Percentiles rank a stretch among this genome's conserved stretches.
phyloP scores from a whole-genome alignment of 2,113 vertebrate species.

The Ctenomys sociabilis region DNA sequence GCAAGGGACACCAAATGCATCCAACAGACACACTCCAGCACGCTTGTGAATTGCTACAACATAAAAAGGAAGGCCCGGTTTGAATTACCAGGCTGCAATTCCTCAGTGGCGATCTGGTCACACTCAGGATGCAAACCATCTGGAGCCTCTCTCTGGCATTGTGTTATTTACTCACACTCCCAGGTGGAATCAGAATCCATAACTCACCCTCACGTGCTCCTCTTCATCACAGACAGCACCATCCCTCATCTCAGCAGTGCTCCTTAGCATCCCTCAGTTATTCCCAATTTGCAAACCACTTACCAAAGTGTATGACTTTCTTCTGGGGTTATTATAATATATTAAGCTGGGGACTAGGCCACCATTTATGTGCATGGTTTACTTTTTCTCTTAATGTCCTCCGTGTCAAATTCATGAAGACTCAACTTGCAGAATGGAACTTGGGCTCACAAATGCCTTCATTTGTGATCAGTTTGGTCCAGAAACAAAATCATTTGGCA shows the following conservation, averaged over 20 bases:
- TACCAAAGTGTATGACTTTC: constrained; percentile 59
- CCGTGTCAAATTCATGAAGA: neutral
- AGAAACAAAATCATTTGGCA: neutral
- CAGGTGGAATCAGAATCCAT: constrained; percentile 36
- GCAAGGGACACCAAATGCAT: neutral
- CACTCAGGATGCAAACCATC: constrained; percentile 66
- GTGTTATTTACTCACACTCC: constrained; percentile 58
- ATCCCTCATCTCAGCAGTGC: constrained; percentile 61
- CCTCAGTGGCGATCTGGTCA: constrained; percentile 59
- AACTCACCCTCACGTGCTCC: constrained; percentile 41
- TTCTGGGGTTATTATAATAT: constrained; percentile 55
- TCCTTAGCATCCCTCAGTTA: constrained; percentile 58
- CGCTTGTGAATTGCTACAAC: constrained; percentile 19
- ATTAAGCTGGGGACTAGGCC: neutral
- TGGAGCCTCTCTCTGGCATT: constrained; percentile 51
- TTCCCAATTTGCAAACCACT: constrained; percentile 32
- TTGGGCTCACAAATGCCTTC: neutral
- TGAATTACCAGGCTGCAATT: constrained; percentile 57
- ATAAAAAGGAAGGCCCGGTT: constrained; percentile 45
- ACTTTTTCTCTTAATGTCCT: constrained; percentile 23
- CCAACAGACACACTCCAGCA: neutral
- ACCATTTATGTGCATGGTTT: neutral
- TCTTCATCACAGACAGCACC: constrained; percentile 1
- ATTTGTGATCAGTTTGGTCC: neutral
- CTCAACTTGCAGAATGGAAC: neutral